A percentile compares a stretch with the other conserved stretches of the same genome.
These are phyloP conservation scores for Melitaea cinxia DNA, from an alignment of 1,140 invertebrate genomes.

Conservation along the genomic window DNA sequence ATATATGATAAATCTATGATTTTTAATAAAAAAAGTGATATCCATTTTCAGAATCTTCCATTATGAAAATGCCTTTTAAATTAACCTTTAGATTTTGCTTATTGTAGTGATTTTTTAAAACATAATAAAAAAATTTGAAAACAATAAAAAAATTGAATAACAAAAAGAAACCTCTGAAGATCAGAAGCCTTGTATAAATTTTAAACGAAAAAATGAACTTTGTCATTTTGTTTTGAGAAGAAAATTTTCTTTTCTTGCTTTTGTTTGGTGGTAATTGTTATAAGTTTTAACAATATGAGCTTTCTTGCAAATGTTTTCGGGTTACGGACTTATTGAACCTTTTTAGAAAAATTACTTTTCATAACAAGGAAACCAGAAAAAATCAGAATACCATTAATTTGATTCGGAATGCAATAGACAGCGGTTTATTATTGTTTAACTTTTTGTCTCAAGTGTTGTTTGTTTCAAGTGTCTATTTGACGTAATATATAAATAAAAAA, in stretches of 20 bases:
- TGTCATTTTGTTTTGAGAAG: not conserved
- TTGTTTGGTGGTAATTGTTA: constrained; percentile 8
- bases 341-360: constrained; percentile 2
- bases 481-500: too few species aligned
- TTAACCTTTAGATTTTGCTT: not conserved
- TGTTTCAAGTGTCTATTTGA: too few species aligned
- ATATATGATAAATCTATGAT: not conserved
- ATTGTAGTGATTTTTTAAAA: not conserved
- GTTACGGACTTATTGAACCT: not conserved
- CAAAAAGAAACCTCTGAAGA: constrained; percentile 4
- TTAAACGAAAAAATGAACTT: constrained; percentile 3
- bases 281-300: constrained; percentile 9
- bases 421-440: too few species aligned
- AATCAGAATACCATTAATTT: too few species aligned
- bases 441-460: too few species aligned
- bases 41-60: too few species aligned
- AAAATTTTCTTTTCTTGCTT: constrained; percentile 6
- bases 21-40: too few species aligned
- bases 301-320: constrained; percentile 1
- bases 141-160: not conserved
- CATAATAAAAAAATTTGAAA: not conserved
- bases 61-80: not conserved
- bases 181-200: constrained; percentile 7
- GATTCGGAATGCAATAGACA: too few species aligned
- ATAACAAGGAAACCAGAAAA: not conserved